Evolutionary conservation across 2,797 vertebrate genomes (phyloP).

Genomic region (Gadopsis marmoratus): DNA sequence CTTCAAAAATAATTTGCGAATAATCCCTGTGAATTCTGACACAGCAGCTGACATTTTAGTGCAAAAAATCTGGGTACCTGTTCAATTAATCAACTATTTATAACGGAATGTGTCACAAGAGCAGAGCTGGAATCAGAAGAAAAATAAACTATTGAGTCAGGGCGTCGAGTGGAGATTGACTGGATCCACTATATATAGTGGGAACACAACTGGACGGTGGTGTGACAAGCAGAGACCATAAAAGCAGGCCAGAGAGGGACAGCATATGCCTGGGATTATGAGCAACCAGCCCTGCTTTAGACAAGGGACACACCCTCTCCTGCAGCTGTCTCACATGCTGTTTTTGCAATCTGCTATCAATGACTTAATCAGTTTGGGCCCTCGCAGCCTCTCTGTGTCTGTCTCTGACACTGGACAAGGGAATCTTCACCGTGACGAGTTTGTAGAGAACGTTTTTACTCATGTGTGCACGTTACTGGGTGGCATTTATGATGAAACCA

Average conservation of each 20-base stretch:
- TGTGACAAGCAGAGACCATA: constrained; percentile 84
- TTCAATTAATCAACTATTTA: constrained; percentile 58
- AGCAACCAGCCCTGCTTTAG: constrained; percentile 82
- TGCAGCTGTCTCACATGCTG: constrained; percentile 86
- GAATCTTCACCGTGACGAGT: constrained; percentile 19
- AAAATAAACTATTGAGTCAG: constrained; percentile 81
- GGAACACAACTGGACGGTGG: constrained; percentile 84
- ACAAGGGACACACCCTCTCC: constrained; percentile 78
- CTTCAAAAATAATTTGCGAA: constrained; percentile 40
- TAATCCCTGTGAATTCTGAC: constrained; percentile 51
- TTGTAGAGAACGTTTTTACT: neutral
- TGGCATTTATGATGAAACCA: constrained; percentile 24
- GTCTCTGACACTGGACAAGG: constrained; percentile 24
- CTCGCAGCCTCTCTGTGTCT: constrained; percentile 45
- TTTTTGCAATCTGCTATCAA: constrained; percentile 82
- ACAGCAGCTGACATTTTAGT: constrained; percentile 25
- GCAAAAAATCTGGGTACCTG: constrained; percentile 28
- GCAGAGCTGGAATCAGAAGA: constrained; percentile 62
- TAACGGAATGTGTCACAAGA: constrained; percentile 50
- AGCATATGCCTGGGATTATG: constrained; percentile 87
- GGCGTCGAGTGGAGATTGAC: constrained; percentile 73
- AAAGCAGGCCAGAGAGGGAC: constrained; percentile 83
- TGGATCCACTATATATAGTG: constrained; percentile 85
- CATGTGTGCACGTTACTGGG: constrained; percentile 2
- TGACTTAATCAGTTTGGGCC: constrained; percentile 81